These are phyloP conservation scores for Plebejus melissa DNA, from an alignment of 2,888 invertebrate genomes.

Conservation along the genomic window DNA sequence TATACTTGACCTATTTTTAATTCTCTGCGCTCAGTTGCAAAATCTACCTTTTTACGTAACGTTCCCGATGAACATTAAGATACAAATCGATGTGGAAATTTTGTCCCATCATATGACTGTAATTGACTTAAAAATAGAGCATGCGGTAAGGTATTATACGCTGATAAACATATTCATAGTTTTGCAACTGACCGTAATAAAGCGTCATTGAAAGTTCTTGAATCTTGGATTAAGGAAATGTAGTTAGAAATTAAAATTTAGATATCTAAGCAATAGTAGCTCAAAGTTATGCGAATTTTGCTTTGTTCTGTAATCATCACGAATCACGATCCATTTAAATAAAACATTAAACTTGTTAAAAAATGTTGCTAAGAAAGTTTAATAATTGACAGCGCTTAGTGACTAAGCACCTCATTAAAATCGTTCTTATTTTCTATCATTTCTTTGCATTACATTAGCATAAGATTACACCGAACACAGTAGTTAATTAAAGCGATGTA, in stretches of 20 bases:
- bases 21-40: conserved; percentile 31
- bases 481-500: not conserved
- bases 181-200: not conserved
- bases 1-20: conserved; percentile 47
- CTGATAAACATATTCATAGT: not conserved
- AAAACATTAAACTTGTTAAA: not conserved
- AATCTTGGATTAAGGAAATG: not conserved
- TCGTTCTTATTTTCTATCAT: not conserved
- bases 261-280: not conserved
- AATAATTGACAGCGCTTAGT: conserved; percentile 15
- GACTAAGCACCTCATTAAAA: conserved; percentile 2
- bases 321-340: conserved; percentile 3
- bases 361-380: conserved; percentile 2
- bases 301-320: not conserved
- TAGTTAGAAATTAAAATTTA: not conserved
- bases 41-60: conserved; percentile 11
- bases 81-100: conserved; percentile 2
- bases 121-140: not conserved
- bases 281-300: not conserved
- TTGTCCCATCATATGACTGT: not conserved
- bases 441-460: conserved; percentile 5
- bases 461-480: not conserved
- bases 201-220: not conserved
- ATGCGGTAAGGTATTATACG: not conserved
- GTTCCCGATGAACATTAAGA: not conserved